Percentiles rank a stretch among this genome's conserved stretches.
Conservation (phyloP, 2,113 vertebrate genomes). For the Passer montanus region DNA sequence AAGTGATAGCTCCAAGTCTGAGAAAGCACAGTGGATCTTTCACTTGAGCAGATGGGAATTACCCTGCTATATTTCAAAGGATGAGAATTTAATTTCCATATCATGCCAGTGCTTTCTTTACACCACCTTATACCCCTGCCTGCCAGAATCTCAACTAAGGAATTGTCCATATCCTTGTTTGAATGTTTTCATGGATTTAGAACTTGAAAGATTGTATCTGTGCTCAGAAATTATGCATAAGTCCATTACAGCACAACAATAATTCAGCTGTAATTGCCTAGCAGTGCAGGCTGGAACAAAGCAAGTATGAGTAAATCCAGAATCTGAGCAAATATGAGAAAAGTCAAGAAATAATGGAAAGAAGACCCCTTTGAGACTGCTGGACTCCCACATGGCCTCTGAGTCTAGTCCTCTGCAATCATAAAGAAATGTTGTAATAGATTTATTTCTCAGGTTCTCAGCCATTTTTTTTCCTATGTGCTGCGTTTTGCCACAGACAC, state of each 20-base stretch:
- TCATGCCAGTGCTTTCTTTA: conserved; percentile 1
- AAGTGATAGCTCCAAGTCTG: conserved; percentile 13
- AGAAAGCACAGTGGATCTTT: not conserved
- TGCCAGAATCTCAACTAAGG: not conserved
- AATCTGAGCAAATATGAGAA: not conserved
- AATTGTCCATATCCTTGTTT: not conserved
- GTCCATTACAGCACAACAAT: not conserved
- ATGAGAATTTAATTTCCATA: not conserved
- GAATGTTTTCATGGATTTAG: not conserved
- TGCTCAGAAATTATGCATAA: not conserved
- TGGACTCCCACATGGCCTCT: not conserved
- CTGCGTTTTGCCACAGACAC: not conserved
- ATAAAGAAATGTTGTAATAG: not conserved
- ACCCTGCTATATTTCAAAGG: not conserved
- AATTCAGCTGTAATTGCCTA: not conserved
- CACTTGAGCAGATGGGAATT: conserved; percentile 6
- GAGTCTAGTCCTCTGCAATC: not conserved
- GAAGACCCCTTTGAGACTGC: not conserved
- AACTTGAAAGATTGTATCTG: not conserved
- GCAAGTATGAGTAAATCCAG: not conserved
- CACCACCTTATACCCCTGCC: not conserved
- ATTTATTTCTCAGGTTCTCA: not conserved
- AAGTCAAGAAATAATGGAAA: not conserved
- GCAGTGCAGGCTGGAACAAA: not conserved
- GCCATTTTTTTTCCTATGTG: not conserved